Percentiles rank a stretch among this genome's conserved stretches.
These are phyloP conservation scores for Amphipoea oculea DNA, from an alignment of 2,888 invertebrate genomes.

Conservation along the genomic window DNA sequence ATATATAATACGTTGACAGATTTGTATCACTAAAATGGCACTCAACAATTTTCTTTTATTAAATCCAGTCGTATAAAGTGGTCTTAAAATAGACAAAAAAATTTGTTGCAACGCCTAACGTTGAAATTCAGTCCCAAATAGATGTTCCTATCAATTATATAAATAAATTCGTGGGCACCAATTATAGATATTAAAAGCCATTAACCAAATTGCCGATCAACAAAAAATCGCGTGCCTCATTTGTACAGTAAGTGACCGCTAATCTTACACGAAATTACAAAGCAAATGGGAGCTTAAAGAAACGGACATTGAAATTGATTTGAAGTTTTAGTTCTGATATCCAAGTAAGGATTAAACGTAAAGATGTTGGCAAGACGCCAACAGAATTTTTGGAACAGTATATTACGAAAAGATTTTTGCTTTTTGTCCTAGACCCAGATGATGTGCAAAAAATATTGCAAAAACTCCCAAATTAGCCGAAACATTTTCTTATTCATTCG, in stretches of 20 bases:
- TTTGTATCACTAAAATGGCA: neutral
- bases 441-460: slow-evolving; percentile 61
- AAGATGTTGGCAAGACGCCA: slow-evolving; percentile 29
- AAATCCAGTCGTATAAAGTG: neutral
- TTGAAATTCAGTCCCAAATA: slow-evolving; percentile 16
- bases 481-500: slow-evolving; percentile 66
- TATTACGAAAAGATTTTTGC: slow-evolving; percentile 34
- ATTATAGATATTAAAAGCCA: slow-evolving; percentile 55
- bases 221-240: slow-evolving; percentile 62
- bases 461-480: slow-evolving; percentile 73
- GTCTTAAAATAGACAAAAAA: neutral
- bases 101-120: neutral
- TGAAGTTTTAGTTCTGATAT: slow-evolving; percentile 5
- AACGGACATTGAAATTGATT: slow-evolving; percentile 31
- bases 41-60: neutral
- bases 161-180: slow-evolving; percentile 32
- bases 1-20: neutral
- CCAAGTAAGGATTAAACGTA: neutral
- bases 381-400: slow-evolving; percentile 9
- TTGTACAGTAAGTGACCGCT: slow-evolving; percentile 57
- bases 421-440: slow-evolving; percentile 52
- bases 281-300: slow-evolving; percentile 31
- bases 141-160: slow-evolving; percentile 33
- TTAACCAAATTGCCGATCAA: slow-evolving; percentile 51
- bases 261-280: slow-evolving; percentile 47